Evolutionary conservation across 2,113 vertebrate genomes (phyloP), one percentile per base, ranked within the genome.

Genomic region (Clarias batrachus): DNA sequence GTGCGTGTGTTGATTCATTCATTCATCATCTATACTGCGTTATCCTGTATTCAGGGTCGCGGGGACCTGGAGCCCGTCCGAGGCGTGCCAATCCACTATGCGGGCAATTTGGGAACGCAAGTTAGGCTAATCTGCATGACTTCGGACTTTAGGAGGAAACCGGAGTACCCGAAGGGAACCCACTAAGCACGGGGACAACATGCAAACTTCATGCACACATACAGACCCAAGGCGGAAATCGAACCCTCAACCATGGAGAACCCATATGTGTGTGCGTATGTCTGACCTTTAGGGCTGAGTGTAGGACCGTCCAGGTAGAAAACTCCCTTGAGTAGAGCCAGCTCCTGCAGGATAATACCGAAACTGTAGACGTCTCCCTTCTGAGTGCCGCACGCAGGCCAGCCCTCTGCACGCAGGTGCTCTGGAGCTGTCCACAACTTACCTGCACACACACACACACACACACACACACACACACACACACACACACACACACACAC

Each of bases 341-440:
- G 94, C 90, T 98, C 97, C 88, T 98, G 97, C 68, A 98, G 93
- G 91, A 98, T 96, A 91, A 98, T 96, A 0, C 96, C 94, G 0
- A 98, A 98, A 90, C 97, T 98, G 93, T 97, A 98, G 0, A 97
- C 91, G 0, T 98, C 97, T 0, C 97, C 97, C 41, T 95, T 96
- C 91, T 96, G 97, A 1, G 96, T 96, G 1, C 97, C 96, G 0
- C 93, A 91, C 0, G 91, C 89, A 0, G 91, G 93, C 0, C 94
- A 92, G 0, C 56, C 82, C 62, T 95, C 94, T 89, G 92, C 92
- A 57, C 96, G 88, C 87, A 97, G 91, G 81, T 98, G 94, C 93
- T 98, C 97, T 0, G 97, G 97, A 0, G 97, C 95, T 0, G 95
- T 97, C 97, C 97, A 98, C 68, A 98, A 89, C 89, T 97, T 96